phyloP scores from a whole-genome alignment of 2,888 invertebrate species.

The Dicranocentrus wangi region DNA sequence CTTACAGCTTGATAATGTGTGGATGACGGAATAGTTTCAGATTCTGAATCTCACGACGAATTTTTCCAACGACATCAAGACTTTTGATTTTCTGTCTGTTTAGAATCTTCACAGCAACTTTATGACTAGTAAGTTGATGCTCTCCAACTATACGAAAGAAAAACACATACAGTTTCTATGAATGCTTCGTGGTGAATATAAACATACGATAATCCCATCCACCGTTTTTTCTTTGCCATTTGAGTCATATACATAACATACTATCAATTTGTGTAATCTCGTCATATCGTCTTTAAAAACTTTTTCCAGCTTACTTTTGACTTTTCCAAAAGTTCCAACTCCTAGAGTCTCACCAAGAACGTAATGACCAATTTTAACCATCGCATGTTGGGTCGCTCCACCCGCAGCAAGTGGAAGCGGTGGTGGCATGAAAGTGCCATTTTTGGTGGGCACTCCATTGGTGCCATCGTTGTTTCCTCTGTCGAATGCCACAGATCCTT shows the following conservation, averaged over 20 bases:
- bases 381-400: conserved; percentile 78
- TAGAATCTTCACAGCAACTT: conserved; percentile 98
- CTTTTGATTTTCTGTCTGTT: conserved; percentile 99
- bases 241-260: neutral
- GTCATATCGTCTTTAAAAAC: neutral
- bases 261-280: neutral
- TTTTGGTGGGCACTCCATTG: neutral
- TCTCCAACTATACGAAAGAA: conserved; percentile 83
- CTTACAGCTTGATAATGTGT: conserved; percentile 96
- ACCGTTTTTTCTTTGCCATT: neutral
- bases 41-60: conserved; percentile 98
- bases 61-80: conserved; percentile 99
- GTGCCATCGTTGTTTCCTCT: neutral
- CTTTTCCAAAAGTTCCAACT: conserved; percentile 99
- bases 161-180: too few relatives aligned
- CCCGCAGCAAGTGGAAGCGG: conserved; percentile 17
- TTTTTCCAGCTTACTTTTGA: conserved; percentile 94
- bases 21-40: conserved; percentile 99
- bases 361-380: conserved; percentile 98
- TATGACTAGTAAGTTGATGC: conserved; percentile 97
- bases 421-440: neutral
- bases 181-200: too few relatives aligned
- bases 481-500: neutral
- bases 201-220: too few relatives aligned
- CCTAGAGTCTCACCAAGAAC: conserved; percentile 94